These are phyloP conservation scores for Passerculus sandwichensis DNA, from an alignment of 2,797 vertebrate species.

Conservation along the genomic window DNA sequence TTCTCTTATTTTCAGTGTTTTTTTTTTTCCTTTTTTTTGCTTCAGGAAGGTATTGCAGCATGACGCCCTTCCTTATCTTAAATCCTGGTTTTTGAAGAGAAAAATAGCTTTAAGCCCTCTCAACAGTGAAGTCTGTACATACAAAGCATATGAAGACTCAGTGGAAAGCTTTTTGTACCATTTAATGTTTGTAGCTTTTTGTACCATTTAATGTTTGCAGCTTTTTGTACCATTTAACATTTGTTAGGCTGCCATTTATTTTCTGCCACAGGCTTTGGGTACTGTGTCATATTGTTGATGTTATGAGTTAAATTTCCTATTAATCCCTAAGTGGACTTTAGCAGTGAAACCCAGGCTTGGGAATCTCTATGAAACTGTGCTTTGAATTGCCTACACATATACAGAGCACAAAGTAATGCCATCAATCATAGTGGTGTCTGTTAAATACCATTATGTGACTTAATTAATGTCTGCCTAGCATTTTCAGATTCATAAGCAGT, in stretches of 20 bases:
- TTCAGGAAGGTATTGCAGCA: background rate
- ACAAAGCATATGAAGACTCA: background rate
- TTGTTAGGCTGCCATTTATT: background rate
- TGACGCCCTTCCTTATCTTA: background rate
- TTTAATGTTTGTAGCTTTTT: background rate
- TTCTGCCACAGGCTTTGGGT: background rate
- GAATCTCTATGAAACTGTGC: background rate
- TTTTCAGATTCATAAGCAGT: slow-evolving; percentile 32
- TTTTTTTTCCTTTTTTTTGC: background rate
- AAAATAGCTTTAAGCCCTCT: background rate
- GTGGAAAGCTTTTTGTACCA: background rate
- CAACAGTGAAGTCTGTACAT: background rate
- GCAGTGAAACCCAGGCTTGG: background rate
- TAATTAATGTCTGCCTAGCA: slow-evolving; percentile 39
- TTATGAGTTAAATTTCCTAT: background rate
- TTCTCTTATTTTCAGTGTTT: background rate
- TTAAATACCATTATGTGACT: slow-evolving; percentile 39
- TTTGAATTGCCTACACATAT: background rate
- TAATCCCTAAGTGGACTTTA: background rate
- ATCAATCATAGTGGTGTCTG: background rate
- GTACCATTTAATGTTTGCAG: background rate
- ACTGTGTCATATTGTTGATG: background rate
- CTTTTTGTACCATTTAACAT: background rate
- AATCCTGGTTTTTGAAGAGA: background rate
- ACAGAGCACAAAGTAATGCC: background rate